phyloP scores from a whole-genome alignment of 2,797 vertebrate species.

The Potorous gilbertii region DNA sequence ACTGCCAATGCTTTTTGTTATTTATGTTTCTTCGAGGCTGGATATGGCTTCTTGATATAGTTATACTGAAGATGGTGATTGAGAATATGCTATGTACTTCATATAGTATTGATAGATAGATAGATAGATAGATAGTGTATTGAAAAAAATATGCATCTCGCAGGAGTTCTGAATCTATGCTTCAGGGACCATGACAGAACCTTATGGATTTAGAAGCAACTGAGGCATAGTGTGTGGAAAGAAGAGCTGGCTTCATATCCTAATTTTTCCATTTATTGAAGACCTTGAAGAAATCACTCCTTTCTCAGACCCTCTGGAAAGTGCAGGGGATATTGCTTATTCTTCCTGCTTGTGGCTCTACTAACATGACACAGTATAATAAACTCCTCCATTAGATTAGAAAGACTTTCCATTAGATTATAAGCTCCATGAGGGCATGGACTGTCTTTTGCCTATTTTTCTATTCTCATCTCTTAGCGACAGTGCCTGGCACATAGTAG shows the following conservation, averaged over 20 bases:
- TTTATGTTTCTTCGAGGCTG: background rate
- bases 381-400: background rate
- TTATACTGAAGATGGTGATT: background rate
- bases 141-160: background rate
- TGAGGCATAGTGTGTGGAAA: background rate
- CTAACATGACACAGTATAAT: background rate
- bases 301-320: background rate
- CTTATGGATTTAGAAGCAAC: background rate
- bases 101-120: too few species aligned
- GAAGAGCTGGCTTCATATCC: background rate
- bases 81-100: background rate
- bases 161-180: background rate
- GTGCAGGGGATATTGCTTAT: background rate
- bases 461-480: background rate
- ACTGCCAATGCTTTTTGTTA: background rate
- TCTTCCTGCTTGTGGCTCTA: background rate
- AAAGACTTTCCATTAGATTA: background rate
- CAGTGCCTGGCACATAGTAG: background rate
- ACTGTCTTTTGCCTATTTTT: background rate
- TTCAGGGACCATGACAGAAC: background rate
- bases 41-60: background rate
- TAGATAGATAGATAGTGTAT: too few species aligned
- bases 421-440: background rate
- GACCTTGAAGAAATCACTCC: background rate
- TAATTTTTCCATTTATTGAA: background rate